These are phyloP conservation scores for Darevskia nairensis DNA, from an alignment of 2,797 vertebrate genomes.

Conservation along the genomic window DNA sequence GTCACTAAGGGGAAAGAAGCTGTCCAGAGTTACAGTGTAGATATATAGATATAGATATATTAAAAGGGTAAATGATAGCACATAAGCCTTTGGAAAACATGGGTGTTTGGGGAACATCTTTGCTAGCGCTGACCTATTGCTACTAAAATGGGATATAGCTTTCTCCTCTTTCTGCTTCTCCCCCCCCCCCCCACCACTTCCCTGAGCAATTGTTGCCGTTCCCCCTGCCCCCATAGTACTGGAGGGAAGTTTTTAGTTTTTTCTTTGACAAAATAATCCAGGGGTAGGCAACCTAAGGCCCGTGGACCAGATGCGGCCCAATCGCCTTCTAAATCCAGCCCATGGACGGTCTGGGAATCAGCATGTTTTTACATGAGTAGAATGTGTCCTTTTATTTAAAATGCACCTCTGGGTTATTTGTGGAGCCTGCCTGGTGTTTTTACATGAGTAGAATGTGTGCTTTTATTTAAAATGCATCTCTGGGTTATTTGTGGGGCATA, in stretches of 20 bases:
- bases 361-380: no score
- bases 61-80: not conserved
- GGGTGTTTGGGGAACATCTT: not conserved
- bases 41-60: not conserved
- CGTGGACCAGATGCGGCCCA: no score
- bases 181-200: not conserved
- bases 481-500: no score
- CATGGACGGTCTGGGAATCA: no score
- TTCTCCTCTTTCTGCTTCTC: not conserved
- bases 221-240: not conserved
- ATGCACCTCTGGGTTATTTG: no score
- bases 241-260: not conserved
- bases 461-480: no score
- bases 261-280: no score
- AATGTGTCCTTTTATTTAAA: no score
- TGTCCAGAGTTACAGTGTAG: not conserved
- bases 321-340: no score
- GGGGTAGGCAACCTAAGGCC: no score
- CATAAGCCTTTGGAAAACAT: not conserved
- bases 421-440: no score
- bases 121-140: fast-evolving
- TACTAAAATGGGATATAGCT: not conserved
- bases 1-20: slow-evolving; percentile 17
- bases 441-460: no score
- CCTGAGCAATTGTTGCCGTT: not conserved